phyloP scores from a whole-genome alignment of 2,888 invertebrate genomes.

The Aphelenchoides bicaudatus region DNA sequence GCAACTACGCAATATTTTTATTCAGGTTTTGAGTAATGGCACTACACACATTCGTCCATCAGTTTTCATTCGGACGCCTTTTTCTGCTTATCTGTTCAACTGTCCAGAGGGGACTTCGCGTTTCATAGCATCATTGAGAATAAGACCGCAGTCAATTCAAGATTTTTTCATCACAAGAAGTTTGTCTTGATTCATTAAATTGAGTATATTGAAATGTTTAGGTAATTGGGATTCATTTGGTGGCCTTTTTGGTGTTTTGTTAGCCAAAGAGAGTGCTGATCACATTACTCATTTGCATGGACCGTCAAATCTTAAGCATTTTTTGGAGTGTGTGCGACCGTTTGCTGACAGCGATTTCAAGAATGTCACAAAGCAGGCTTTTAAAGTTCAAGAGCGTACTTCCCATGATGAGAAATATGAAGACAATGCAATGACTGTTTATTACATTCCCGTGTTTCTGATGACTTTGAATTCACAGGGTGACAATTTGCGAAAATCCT shows the following conservation, averaged over 20 bases:
- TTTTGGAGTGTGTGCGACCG: constrained; percentile 51
- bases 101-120: constrained; percentile 48
- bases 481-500: neutral
- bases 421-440: constrained; percentile 28
- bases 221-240: constrained; percentile 53
- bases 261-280: constrained; percentile 39
- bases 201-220: constrained; percentile 26
- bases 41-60: constrained; percentile 48
- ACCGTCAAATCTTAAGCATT: constrained; percentile 44
- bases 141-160: constrained; percentile 39
- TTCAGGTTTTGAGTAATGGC: constrained; percentile 54
- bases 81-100: constrained; percentile 54
- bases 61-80: constrained; percentile 48
- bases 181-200: constrained; percentile 23
- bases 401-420: constrained; percentile 33
- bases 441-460: constrained; percentile 33
- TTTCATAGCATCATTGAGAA: constrained; percentile 41
- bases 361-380: constrained; percentile 40
- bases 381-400: neutral
- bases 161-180: constrained; percentile 55
- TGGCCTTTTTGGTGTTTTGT: constrained; percentile 50
- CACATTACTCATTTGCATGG: constrained; percentile 51
- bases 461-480: constrained; percentile 9
- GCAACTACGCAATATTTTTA: constrained; percentile 17
- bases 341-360: constrained; percentile 55